These are phyloP conservation scores for Sipha maydis DNA, from an alignment of 2,888 invertebrate genomes.

Conservation along the genomic window DNA sequence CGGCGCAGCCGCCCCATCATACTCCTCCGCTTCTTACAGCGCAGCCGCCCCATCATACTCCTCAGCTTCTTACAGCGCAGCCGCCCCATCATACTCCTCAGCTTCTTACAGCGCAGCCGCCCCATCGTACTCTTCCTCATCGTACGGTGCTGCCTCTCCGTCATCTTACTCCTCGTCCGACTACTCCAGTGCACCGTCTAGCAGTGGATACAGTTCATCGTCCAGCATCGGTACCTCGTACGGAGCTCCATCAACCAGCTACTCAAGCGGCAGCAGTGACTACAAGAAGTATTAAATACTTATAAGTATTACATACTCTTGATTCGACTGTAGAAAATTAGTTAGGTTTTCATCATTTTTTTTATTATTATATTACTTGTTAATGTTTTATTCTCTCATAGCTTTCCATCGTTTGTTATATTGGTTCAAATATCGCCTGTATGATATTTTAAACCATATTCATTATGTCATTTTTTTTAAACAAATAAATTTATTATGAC, in stretches of 20 bases:
- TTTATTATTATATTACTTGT: constrained; percentile 30
- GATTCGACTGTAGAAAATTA: not conserved
- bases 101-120: not conserved
- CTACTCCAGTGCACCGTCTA: constrained; percentile 29
- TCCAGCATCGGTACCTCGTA: constrained; percentile 18
- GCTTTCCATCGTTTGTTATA: constrained; percentile 19
- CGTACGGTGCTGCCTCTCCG: not conserved
- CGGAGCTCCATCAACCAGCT: constrained; percentile 48
- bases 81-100: constrained; percentile 5
- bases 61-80: not conserved
- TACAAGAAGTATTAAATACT: constrained; percentile 52
- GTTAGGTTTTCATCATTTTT: constrained; percentile 14
- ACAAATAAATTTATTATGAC: too few species aligned
- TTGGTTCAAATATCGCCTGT: not conserved
- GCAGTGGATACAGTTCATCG: constrained; percentile 33
- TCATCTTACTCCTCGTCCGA: constrained; percentile 7
- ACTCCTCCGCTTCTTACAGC: not conserved
- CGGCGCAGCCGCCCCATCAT: not conserved
- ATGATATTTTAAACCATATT: constrained; percentile 16
- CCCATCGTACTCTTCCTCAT: constrained; percentile 3
- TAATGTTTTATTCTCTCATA: constrained; percentile 18
- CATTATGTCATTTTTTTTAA: not conserved
- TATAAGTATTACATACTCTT: not conserved
- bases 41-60: constrained; percentile 20
- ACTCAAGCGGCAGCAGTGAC: constrained; percentile 22